Conservation (phyloP, 2,113 vertebrate genomes). For the Indicator indicator region DNA sequence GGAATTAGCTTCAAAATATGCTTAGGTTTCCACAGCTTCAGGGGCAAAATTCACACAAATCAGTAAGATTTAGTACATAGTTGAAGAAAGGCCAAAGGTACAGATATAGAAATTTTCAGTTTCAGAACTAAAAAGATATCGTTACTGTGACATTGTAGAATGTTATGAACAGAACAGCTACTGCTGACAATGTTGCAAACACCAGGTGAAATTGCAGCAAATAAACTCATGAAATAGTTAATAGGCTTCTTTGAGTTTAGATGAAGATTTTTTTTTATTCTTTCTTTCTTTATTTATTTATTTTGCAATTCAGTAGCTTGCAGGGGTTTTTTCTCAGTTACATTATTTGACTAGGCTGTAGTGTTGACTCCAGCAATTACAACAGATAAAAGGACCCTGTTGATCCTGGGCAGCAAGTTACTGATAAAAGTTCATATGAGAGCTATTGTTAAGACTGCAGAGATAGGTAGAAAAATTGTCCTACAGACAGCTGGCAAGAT, state of each 20-base stretch:
- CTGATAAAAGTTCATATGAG: neutral
- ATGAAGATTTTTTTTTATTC: neutral
- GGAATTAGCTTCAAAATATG: neutral
- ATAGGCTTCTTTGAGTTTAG: neutral
- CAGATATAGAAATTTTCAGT: neutral
- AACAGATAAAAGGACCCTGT: neutral
- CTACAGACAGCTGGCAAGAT: neutral
- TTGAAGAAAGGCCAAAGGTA: neutral
- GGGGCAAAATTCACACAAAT: neutral
- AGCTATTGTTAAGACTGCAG: neutral
- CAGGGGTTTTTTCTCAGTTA: neutral
- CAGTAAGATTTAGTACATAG: neutral
- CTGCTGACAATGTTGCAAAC: neutral
- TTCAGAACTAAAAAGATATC: neutral
- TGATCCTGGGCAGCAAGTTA: neutral
- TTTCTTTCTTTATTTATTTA: neutral
- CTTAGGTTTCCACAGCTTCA: neutral
- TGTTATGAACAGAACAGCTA: neutral
- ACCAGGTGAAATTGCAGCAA: neutral
- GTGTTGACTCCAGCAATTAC: neutral
- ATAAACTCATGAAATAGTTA: neutral
- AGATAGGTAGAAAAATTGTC: neutral
- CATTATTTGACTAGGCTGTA: neutral
- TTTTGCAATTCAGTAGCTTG: neutral
- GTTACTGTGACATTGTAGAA: neutral